Conservation (phyloP, 2,113 vertebrate species). For the Lonchura striata region DNA sequence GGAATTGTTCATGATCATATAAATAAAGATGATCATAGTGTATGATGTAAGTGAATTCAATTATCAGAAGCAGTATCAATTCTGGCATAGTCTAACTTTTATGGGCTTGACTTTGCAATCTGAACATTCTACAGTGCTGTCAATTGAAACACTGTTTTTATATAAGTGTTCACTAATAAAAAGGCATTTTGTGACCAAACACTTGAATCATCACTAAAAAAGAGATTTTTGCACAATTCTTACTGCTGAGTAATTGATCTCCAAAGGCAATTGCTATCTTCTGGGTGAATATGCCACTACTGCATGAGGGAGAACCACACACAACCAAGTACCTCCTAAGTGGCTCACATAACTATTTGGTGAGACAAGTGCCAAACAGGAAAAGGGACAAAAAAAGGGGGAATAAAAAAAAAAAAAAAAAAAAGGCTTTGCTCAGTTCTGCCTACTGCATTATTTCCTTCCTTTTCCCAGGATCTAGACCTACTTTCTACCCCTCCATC, state of each 20-base stretch:
- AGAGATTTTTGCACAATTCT: not conserved
- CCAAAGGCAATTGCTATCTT: not conserved
- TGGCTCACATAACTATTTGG: not conserved
- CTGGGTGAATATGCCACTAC: not conserved
- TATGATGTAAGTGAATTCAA: not conserved
- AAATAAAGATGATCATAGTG: not conserved
- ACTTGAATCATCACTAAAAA: not conserved
- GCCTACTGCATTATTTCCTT: not conserved
- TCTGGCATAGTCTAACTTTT: not conserved
- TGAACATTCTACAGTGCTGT: not conserved
- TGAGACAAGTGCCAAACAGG: not conserved
- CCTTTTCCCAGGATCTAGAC: not conserved
- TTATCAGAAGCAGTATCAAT: not conserved
- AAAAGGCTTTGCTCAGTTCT: not conserved
- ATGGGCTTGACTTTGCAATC: not conserved
- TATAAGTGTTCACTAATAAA: not conserved
- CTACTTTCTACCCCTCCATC: not conserved
- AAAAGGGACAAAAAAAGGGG: fast-evolving
- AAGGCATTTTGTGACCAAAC: not conserved
- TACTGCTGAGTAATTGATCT: not conserved
- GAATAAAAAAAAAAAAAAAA: not conserved
- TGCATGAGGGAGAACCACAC: not conserved
- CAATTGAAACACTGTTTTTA: not conserved
- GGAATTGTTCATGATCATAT: not conserved
- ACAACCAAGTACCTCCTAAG: not conserved